Conservation (phyloP, 2,797 vertebrate species). For the Dromococcyx pavoninus region DNA sequence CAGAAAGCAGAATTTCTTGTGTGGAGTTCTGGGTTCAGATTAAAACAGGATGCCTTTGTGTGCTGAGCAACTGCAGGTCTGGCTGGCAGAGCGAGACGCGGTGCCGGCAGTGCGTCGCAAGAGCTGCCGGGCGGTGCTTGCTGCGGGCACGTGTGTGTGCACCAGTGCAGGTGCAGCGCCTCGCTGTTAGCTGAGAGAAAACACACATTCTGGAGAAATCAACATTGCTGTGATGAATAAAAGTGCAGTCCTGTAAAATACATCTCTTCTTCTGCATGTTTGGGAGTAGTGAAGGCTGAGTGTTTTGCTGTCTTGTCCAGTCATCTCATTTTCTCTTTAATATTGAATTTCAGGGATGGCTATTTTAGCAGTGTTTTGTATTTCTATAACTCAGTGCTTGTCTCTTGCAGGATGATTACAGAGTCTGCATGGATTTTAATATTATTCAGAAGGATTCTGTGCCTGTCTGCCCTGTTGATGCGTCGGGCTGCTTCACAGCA, state of each 20-base stretch:
- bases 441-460: constrained; percentile 92
- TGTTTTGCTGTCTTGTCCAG: neutral
- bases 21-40: neutral
- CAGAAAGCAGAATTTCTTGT: neutral
- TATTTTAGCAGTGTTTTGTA: neutral
- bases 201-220: neutral
- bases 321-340: neutral
- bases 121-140: neutral
- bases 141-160: accelerated
- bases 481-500: constrained; percentile 92
- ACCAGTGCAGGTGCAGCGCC: neutral
- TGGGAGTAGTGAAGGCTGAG: neutral
- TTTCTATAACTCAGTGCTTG: neutral
- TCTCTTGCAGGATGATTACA: constrained; percentile 88
- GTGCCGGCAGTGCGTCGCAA: neutral
- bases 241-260: neutral
- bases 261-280: neutral
- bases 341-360: neutral
- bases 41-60: neutral
- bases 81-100: neutral
- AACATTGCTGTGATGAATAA: neutral
- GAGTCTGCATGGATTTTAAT: constrained; percentile 91
- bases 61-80: no score
- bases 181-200: neutral
- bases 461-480: constrained; percentile 94